Conservation (phyloP, 2,888 invertebrate genomes). For the Tricholauxania praeusta region DNA sequence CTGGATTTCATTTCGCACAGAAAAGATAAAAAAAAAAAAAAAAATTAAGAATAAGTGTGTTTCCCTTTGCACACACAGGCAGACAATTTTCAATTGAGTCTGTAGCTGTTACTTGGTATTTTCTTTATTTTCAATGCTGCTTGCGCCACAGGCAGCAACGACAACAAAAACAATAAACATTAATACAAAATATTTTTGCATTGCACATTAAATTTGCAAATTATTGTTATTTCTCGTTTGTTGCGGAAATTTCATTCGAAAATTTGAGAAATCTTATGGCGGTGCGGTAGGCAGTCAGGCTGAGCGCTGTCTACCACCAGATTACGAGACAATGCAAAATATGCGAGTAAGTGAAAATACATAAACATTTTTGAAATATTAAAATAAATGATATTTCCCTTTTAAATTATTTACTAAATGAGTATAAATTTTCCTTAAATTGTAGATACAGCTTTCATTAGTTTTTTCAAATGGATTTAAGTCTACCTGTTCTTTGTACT, state of each 20-base stretch:
- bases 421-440: background rate
- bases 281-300: background rate
- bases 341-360: too few species aligned
- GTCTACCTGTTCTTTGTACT: background rate
- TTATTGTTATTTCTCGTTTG: conserved; percentile 39
- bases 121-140: background rate
- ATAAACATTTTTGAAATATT: too few species aligned
- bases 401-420: background rate
- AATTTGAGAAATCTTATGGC: background rate
- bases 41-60: too few species aligned
- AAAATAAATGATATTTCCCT: too few species aligned
- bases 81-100: background rate
- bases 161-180: conserved; percentile 26
- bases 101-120: too few species aligned
- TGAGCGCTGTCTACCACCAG: too few species aligned
- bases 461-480: background rate
- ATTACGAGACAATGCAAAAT: too few species aligned
- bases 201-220: conserved; percentile 45
- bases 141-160: background rate
- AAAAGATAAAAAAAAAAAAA: too few species aligned
- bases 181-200: conserved; percentile 30
- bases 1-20: too few species aligned
- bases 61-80: background rate
- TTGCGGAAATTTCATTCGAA: conserved; percentile 14
- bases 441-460: background rate